Percentiles rank a stretch among this genome's conserved stretches.
Conservation (phyloP, 2,113 vertebrate genomes). For the Cyphomyrus discorhynchus region DNA sequence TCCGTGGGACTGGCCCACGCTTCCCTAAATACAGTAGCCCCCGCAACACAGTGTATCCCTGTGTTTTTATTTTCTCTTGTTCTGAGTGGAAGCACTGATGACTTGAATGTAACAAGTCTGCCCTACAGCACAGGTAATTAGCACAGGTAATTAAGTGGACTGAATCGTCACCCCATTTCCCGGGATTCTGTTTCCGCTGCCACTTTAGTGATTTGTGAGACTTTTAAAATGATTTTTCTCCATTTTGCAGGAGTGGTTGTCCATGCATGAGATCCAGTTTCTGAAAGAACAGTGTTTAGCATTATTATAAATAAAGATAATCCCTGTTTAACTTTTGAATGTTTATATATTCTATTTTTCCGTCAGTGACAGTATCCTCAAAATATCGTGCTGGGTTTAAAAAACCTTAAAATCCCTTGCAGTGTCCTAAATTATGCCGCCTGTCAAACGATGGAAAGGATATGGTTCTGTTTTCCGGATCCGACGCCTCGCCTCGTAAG, state of each 20-base stretch:
- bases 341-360: not conserved
- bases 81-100: slow-evolving; percentile 43
- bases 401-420: not conserved
- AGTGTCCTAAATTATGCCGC: not conserved
- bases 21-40: slow-evolving; percentile 38
- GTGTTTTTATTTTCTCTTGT: slow-evolving; percentile 24
- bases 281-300: not conserved
- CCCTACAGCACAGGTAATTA: slow-evolving; percentile 7
- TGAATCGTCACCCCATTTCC: slow-evolving; percentile 8
- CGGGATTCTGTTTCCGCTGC: not conserved
- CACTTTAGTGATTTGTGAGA: not conserved
- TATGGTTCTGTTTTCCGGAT: not conserved
- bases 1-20: slow-evolving; percentile 20
- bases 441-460: not conserved
- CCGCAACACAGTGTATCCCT: slow-evolving; percentile 41
- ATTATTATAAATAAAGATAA: not conserved
- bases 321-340: not conserved
- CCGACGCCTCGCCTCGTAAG: not conserved
- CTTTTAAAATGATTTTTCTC: not conserved
- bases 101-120: slow-evolving; percentile 32
- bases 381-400: not conserved
- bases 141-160: slow-evolving; percentile 32
- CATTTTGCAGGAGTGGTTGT: not conserved
- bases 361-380: not conserved
- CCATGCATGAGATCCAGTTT: not conserved